Base-by-base conservation (phyloP, 2,888 invertebrate genomes). In the Dione juno region DNA sequence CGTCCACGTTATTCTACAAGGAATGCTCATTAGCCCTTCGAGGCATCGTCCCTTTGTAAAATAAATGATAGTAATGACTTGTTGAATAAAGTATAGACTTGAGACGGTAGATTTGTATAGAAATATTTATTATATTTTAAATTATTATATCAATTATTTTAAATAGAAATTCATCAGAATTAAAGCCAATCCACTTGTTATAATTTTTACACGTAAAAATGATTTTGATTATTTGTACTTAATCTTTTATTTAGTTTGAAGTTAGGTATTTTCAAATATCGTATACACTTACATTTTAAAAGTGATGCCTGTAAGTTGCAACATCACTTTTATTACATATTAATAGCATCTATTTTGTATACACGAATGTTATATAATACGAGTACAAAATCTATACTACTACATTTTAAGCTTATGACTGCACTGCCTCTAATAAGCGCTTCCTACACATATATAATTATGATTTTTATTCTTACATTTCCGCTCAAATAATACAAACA, bases 401-500 rank as follows among this genome's bases (percentile, higher is more conserved):
- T 35, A 63, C 3, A 3, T 35, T 53, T 19, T 61, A 57, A 40
- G 19, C 57, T 68, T 8, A 59, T 66, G 74, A 63, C 66, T 72
- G 57, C 70, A 5, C 41, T 16, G 41, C 82, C 64, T 78, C 83
- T 86, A 88, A 90, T 91, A 88, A 90, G 85, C 82, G 78, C 83
- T 83, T 81, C 80, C 81, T 78, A 82, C 82, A 84, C 81, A 82
- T 61, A 67, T 84, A 81, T 89, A 91, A 91, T 92, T 90, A 90
- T 85, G 84, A 85, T 78, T 67, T 89, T 84, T 87, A 89, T 90
- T 84, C 83, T 82, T 76, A 79, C 85, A 79, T 88, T 89, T 89
- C 88, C 87, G 86, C 82, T 86, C 78, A 85, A 87, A 88, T 85
- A 84, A 87, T 79, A 80, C 77, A 57, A 57, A 77, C 72, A 79